Evolutionary conservation across 2,888 invertebrate genomes (phyloP), one percentile per base, ranked within the genome.

Genomic region (Blomia tropicalis): DNA sequence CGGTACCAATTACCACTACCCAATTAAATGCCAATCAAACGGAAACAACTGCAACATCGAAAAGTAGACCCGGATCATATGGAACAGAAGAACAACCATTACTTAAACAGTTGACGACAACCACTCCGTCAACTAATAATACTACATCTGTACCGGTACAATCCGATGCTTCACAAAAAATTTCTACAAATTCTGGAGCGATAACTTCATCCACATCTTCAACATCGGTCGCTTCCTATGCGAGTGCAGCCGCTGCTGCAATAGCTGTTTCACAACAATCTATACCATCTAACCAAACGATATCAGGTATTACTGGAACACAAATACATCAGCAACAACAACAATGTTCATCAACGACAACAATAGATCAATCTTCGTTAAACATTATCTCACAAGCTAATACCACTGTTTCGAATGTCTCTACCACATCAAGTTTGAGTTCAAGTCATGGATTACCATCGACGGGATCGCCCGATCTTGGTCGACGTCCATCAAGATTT

Each of bases 401-500:
- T 2, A 56, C 2, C 14, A 56, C 56, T 14, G 29, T 30, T 29
- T 11, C 56, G 22, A 14, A 11, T 22, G 23, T 31, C 2, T 14
- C 11, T n/a, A 25, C 51, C 22, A 7, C 51, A 11, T 47, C 51
- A n/a, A 47, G n/a, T 27, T 19, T 47, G 7, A 3, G 11, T 14
- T 2, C 27, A 31, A 2, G 30, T 19, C n/a, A n/a, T n/a, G 17
- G 19, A 19, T 47, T 23, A 47, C 29, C 36, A 31, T 2, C 4
- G 23, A 11, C 36, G 19, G n/a, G 2, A 14, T 2, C 3, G 2
- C 14, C 3, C 14, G 11, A 31, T 36, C 25, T 27, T 23, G 31
- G 56, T 19, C 31, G 29, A 56, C 25, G 56, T 19, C 29, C 29
- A n/a, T 56, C 56, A 3, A n/a, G 56, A n/a, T 56, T 56, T 36